These are phyloP conservation scores for Peromyscus polionotus DNA, from an alignment of 2,113 vertebrate genomes.

Conservation along the genomic window DNA sequence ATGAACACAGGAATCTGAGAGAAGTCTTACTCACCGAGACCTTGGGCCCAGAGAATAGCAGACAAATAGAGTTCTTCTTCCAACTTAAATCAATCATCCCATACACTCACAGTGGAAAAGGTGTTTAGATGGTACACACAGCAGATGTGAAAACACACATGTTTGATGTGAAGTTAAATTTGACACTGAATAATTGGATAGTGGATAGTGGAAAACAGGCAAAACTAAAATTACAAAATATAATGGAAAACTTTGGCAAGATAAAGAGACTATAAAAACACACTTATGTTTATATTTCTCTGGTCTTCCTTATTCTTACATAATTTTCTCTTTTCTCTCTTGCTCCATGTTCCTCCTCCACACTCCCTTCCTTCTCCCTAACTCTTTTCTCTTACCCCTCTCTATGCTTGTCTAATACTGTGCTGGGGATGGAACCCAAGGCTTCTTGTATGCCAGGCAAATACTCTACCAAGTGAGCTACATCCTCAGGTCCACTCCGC, in stretches of 20 bases:
- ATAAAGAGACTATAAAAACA: background rate
- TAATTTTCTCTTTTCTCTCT: rapidly evolving
- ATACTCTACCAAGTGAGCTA: background rate
- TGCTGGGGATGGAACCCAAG: too few relatives aligned
- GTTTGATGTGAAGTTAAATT: background rate
- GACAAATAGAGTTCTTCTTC: conserved; percentile 7
- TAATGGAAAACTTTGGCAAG: background rate
- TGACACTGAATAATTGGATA: background rate
- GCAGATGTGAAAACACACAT: background rate
- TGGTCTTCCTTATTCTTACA: background rate
- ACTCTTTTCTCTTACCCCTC: too few relatives aligned
- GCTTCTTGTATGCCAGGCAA: background rate
- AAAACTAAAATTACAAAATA: conserved; percentile 17
- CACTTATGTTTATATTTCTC: background rate
- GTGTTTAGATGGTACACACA: background rate
- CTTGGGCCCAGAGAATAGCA: background rate
- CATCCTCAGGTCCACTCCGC: too few relatives aligned
- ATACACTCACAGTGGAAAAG: background rate
- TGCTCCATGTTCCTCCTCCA: background rate
- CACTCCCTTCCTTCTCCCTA: rapidly evolving
- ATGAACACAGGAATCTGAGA: conserved; percentile 38
- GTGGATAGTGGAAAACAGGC: background rate
- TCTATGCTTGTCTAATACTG: too few relatives aligned
- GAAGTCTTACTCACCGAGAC: conserved; percentile 45
- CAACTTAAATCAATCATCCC: conserved; percentile 29